phyloP scores from a whole-genome alignment of 2,113 vertebrate genomes.

The Chaetodon auriga region DNA sequence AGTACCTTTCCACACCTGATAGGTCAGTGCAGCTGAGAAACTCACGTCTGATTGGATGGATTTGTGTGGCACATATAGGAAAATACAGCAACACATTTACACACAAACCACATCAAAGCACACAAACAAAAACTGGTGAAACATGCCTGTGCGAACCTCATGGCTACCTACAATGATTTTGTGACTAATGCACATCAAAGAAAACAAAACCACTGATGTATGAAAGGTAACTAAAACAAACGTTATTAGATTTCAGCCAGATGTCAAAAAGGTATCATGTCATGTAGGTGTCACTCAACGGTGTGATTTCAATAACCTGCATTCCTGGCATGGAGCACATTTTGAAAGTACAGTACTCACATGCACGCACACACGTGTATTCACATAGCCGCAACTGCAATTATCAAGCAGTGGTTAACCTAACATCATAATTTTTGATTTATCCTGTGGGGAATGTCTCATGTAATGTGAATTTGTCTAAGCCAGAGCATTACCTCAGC shows the following conservation, averaged over 20 bases:
- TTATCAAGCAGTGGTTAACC: slow-evolving; percentile 67
- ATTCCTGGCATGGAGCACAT: slow-evolving; percentile 36
- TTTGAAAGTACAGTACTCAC: slow-evolving; percentile 25
- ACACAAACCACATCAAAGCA: slow-evolving; percentile 1
- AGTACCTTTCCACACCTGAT: slow-evolving; percentile 98
- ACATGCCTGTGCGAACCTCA: neutral
- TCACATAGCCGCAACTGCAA: slow-evolving; percentile 64
- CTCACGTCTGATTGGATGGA: neutral
- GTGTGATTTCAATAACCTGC: slow-evolving; percentile 62
- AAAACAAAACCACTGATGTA: slow-evolving; percentile 21
- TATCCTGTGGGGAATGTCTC: slow-evolving; percentile 73
- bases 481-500: slow-evolving; percentile 80
- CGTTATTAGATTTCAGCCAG: too few species aligned
- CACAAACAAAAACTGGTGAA: neutral
- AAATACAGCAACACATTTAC: too few species aligned
- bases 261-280: neutral
- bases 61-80: too few species aligned
- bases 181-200: neutral
- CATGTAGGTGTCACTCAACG: slow-evolving; percentile 36
- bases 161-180: slow-evolving; percentile 19
- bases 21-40: slow-evolving; percentile 85
- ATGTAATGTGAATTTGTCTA: slow-evolving; percentile 67
- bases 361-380: neutral
- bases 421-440: slow-evolving; percentile 75
- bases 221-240: neutral